phyloP scores from a whole-genome alignment of 2,797 vertebrate species.

The Alectoris magna region DNA sequence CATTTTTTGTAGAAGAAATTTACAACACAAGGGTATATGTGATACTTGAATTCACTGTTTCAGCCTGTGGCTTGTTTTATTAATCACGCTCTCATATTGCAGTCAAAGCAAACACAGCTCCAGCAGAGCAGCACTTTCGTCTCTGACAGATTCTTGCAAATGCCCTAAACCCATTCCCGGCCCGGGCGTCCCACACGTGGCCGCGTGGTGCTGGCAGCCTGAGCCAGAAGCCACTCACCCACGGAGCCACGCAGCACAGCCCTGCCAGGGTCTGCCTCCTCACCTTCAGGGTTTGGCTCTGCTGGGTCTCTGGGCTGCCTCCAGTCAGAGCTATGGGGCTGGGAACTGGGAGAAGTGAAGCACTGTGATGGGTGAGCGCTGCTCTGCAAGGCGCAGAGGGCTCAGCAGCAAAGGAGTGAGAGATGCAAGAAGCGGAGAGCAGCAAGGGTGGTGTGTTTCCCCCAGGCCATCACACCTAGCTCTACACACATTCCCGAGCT shows the following conservation, averaged over 20 bases:
- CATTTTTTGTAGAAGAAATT: neutral
- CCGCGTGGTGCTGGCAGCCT: rapidly evolving
- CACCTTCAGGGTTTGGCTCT: rapidly evolving
- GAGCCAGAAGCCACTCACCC: rapidly evolving
- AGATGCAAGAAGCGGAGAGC: neutral
- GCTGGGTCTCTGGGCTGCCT: rapidly evolving
- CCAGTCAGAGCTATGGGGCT: neutral
- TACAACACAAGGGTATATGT: neutral
- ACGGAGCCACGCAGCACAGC: rapidly evolving
- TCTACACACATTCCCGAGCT: neutral
- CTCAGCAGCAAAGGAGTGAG: neutral
- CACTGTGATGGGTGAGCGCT: neutral
- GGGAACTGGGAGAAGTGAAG: neutral
- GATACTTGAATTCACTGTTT: neutral
- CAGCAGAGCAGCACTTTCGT: rapidly evolving
- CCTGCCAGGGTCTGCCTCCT: rapidly evolving
- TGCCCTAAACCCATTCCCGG: rapidly evolving
- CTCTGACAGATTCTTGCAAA: neutral
- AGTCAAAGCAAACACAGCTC: neutral
- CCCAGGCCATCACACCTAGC: neutral
- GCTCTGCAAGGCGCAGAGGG: neutral
- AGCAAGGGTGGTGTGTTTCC: neutral
- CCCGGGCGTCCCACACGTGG: neutral
- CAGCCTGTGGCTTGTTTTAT: neutral
- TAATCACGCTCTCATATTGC: neutral